phyloP scores from a whole-genome alignment of 1,140 invertebrate genomes.

The Conus ventricosus region DNA sequence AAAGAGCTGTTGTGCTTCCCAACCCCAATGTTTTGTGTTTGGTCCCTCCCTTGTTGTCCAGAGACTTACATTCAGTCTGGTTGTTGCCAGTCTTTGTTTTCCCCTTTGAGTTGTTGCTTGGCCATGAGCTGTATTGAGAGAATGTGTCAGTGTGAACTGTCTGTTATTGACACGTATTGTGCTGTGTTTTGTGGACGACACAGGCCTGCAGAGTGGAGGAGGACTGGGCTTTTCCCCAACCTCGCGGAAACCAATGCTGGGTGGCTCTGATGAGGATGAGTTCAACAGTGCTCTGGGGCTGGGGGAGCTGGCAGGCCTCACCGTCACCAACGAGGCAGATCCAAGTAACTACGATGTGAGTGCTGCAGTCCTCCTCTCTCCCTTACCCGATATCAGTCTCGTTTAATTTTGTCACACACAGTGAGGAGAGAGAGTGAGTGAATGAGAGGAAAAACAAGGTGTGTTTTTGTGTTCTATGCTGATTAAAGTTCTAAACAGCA shows the following conservation, averaged over 20 bases:
- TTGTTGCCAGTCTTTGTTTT: no score
- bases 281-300: conserved; percentile 90
- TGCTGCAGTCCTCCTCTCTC: conserved; percentile 41
- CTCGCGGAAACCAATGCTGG: conserved; percentile 57
- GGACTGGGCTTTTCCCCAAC: conserved; percentile 52
- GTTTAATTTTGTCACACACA: neutral
- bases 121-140: no score
- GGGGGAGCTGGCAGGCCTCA: conserved; percentile 96
- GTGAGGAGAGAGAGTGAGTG: neutral
- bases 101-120: no score
- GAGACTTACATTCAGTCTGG: no score
- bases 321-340: conserved; percentile 97
- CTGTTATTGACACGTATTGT: conserved; percentile 7
- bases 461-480: neutral
- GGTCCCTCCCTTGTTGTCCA: no score
- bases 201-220: conserved; percentile 61
- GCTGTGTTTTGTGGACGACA: conserved; percentile 16
- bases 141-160: neutral
- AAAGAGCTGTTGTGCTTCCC: no score
- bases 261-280: conserved; percentile 77
- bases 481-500: no score
- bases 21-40: no score
- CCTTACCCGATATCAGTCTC: neutral
- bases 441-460: neutral
- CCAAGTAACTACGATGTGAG: conserved; percentile 89